Conservation (phyloP, 2,113 vertebrate species). For the Chamaetylas fuelleborni region DNA sequence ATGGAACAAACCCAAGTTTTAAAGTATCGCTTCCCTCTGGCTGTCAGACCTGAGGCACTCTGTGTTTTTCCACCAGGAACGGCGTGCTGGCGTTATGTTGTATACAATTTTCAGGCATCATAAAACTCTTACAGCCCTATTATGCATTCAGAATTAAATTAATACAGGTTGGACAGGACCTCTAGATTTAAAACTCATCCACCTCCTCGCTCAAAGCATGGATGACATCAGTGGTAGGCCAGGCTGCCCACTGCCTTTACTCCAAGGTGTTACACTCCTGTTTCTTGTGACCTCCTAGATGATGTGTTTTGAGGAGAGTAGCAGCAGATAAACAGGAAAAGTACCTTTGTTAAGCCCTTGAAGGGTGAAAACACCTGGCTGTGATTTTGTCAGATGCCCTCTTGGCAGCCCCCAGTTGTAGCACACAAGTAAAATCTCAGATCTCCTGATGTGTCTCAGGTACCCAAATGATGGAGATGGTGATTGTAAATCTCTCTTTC, state of each 20-base stretch:
- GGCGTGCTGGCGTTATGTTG: neutral
- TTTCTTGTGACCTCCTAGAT: neutral
- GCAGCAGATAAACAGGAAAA: neutral
- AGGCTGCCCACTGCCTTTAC: neutral
- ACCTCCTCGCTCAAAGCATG: rapidly evolving
- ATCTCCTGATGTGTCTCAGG: neutral
- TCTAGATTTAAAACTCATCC: neutral
- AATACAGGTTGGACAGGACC: neutral
- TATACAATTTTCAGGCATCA: neutral
- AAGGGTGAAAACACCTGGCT: neutral
- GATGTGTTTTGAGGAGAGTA: neutral
- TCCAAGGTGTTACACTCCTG: rapidly evolving
- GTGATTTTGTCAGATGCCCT: neutral
- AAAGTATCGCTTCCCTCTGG: neutral
- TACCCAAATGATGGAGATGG: neutral
- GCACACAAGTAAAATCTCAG: neutral
- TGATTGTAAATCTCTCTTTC: neutral
- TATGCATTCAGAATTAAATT: neutral
- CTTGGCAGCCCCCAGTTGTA: neutral
- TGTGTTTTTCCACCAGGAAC: neutral
- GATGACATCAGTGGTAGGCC: neutral
- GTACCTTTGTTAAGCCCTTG: neutral
- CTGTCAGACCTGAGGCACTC: neutral
- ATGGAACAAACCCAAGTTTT: neutral
- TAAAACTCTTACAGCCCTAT: neutral